Conservation (phyloP, 2,888 invertebrate species). For the Steinernema scapterisci region DNA sequence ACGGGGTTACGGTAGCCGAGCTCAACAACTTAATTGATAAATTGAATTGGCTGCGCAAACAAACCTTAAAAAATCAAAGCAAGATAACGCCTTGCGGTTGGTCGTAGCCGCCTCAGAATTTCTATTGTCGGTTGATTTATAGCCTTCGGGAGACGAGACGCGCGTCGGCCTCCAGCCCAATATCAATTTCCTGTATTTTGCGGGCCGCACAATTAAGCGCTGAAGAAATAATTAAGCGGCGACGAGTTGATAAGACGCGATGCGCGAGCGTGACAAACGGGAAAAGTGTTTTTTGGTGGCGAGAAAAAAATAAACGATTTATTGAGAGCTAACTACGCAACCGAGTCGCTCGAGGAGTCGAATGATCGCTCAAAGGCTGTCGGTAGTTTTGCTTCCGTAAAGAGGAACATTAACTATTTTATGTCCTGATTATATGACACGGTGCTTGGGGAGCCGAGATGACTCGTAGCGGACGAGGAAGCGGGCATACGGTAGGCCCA, state of each 20-base stretch:
- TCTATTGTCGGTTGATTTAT: conserved; percentile 31
- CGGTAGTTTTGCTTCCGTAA: conserved; percentile 13
- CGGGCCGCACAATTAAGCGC: conserved; percentile 31
- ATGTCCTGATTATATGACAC: conserved; percentile 21
- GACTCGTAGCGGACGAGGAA: not conserved
- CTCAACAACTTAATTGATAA: not conserved
- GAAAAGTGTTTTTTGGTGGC: conserved; percentile 8
- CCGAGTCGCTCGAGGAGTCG: conserved; percentile 14
- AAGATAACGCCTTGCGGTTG: conserved; percentile 21
- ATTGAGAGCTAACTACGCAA: conserved; percentile 17
- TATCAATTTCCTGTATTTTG: conserved; percentile 33
- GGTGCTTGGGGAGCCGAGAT: not conserved
- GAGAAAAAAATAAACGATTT: conserved; percentile 6
- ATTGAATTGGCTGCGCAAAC: conserved; percentile 23
- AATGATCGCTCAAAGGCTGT: conserved; percentile 3
- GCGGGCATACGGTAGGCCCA: conserved; percentile 18
- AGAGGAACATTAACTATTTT: not conserved
- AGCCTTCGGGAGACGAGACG: conserved; percentile 20
- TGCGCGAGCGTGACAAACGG: not conserved
- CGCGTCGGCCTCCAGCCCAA: conserved; percentile 28
- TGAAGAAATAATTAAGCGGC: conserved; percentile 25
- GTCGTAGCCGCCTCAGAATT: conserved; percentile 1
- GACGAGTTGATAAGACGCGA: conserved; percentile 29
- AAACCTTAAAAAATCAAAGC: conserved; percentile 22
- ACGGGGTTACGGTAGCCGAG: not conserved